Conservation (phyloP, 1,140 invertebrate species). For the Drosophila lacteicornis region DNA sequence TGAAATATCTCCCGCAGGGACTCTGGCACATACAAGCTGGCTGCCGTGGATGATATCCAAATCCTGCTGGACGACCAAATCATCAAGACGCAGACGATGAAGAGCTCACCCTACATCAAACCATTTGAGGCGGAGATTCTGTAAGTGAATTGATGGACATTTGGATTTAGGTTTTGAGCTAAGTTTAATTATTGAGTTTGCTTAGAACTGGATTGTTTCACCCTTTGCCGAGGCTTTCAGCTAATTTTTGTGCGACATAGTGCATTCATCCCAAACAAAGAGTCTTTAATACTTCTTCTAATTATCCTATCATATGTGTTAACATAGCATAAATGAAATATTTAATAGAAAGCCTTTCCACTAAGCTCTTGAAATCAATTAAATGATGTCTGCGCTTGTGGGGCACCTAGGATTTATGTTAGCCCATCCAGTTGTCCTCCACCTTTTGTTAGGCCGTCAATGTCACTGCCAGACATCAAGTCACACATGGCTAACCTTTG, state of each 20-base stretch:
- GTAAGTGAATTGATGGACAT: constrained; percentile 86
- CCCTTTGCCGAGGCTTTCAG: no score
- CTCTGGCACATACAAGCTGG: constrained; percentile 95
- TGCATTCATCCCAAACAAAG: no score
- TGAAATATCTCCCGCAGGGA: constrained; percentile 87
- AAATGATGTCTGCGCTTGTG: neutral
- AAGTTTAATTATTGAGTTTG: no score
- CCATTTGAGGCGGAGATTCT: constrained; percentile 94
- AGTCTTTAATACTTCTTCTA: neutral
- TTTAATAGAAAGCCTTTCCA: neutral
- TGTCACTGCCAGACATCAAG: constrained; percentile 30
- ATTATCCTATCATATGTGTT: neutral
- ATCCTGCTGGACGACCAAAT: constrained; percentile 98
- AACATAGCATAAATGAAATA: neutral
- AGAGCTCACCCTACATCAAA: constrained; percentile 98
- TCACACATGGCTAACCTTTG: constrained; percentile 25
- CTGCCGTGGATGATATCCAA: constrained; percentile 97
- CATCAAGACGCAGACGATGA: constrained; percentile 98
- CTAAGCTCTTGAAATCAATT: constrained; percentile 10
- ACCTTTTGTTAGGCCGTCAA: constrained; percentile 35
- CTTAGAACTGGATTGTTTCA: no score
- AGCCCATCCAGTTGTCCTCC: neutral
- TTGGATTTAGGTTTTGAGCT: neutral
- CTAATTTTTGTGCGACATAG: no score
- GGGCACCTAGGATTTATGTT: neutral